phyloP scores from a whole-genome alignment of 2,113 vertebrate species.

The Pelecanoides urinatrix region DNA sequence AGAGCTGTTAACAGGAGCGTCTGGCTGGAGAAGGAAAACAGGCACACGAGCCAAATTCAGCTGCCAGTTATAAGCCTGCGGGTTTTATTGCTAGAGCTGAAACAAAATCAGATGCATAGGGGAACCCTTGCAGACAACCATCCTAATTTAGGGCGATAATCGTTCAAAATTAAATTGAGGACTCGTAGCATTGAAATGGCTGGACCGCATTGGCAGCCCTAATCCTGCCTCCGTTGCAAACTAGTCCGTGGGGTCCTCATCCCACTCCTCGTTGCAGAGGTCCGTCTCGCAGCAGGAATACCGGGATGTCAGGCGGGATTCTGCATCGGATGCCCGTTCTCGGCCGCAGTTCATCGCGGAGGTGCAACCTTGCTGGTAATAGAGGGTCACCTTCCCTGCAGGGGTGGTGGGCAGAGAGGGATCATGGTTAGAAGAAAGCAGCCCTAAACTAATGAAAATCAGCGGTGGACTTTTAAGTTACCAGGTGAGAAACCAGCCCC shows the following conservation, averaged over 20 bases:
- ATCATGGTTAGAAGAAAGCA: accelerated
- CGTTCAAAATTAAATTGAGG: accelerated
- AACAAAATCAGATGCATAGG: accelerated
- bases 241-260: not conserved
- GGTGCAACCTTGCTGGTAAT: constrained; percentile 35
- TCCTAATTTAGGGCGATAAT: not conserved
- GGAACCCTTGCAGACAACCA: not conserved
- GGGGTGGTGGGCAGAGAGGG: not conserved
- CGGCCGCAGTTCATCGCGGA: not conserved
- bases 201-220: accelerated
- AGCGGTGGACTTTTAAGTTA: too few species aligned
- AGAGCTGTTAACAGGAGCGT: not conserved
- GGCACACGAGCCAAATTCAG: not conserved
- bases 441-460: not conserved
- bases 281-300: constrained; percentile 21
- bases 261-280: constrained; percentile 27
- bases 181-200: accelerated
- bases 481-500: not conserved
- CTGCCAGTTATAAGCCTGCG: not conserved
- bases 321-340: not conserved
- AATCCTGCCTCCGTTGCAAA: accelerated
- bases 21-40: not conserved
- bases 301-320: not conserved
- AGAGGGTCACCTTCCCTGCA: not conserved
- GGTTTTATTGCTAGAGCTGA: constrained; percentile 8